Evolutionary conservation across 2,113 vertebrate genomes (phyloP), one percentile per base, ranked within the genome.

Genomic region (Oncorhynchus clarkii): DNA sequence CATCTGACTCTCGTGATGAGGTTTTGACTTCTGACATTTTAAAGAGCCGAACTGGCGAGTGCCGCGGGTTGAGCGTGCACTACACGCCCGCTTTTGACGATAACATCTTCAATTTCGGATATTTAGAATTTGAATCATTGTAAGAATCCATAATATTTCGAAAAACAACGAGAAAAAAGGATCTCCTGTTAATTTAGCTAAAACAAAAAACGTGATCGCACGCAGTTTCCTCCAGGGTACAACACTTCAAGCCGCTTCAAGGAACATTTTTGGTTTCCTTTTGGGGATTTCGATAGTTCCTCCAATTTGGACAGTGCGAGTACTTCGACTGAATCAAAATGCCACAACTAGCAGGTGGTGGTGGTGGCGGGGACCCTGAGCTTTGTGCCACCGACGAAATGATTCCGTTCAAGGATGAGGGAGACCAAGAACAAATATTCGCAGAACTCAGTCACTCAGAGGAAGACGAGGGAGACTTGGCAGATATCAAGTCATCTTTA

Each of bases 371-470:
- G 75, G 97, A 99, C 89, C 97, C 97, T 87, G 97, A 99, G 93
- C 95, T 99, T 75, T 98, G 97, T 87, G 97, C 97, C 73, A 99
- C 96, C 1, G 97, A 99, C 78, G 97, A 99, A 87, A 99, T 99
- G 97, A 99, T 99, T 90, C 95, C 97, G 57, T 99, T 99, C 94
- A 99, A 99, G 88, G 97, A 99, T 91, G 97, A 99, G 51, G 97
- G 97, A 72, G 97, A 99, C 18, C 97, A 99, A 77, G 97, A 99
- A 92, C 97, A 98, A 88, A 99, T 96, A 88, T 98, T 97, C 90
- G 97, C 97, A 18, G 97, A 99, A 88, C 98, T 98, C 90, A 98
- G 95, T 86, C 95, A 98, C 87, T 96, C 96, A 24, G 96, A 98
- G 88, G 97, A 99, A 80, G 97, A 54, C 51, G 51, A 99, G 69